Percentiles rank a stretch among this genome's conserved stretches.
Evolutionary conservation across 2,888 invertebrate genomes (phyloP).

Genomic region (Melanophora roralis): DNA sequence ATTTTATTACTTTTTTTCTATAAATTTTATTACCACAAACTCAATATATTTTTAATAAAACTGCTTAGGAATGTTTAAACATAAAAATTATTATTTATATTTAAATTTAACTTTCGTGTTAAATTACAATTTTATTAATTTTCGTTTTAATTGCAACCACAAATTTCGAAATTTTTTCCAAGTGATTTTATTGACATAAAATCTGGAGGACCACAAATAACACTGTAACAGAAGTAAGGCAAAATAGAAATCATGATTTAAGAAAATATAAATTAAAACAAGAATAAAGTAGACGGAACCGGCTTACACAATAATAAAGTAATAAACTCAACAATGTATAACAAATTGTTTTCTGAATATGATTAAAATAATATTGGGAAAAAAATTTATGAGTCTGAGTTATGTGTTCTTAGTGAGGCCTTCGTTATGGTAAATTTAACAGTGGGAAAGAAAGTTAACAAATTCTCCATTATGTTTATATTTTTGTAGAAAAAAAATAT

Average conservation of each 20-base stretch:
- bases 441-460: no score
- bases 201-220: neutral
- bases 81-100: neutral
- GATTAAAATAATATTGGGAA: constrained; percentile 46
- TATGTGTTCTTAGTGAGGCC: no score
- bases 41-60: neutral
- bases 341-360: constrained; percentile 57
- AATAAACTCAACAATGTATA: constrained; percentile 59
- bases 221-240: no score
- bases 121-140: constrained; percentile 45
- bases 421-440: no score
- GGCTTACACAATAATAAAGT: constrained; percentile 43
- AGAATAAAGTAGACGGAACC: neutral
- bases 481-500: no score
- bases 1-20: neutral
- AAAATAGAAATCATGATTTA: constrained; percentile 10
- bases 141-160: constrained; percentile 34
- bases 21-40: neutral
- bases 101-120: constrained; percentile 33
- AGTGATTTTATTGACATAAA: constrained; percentile 37
- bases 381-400: constrained; percentile 45
- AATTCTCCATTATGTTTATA: no score
- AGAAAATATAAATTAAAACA: neutral
- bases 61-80: neutral
- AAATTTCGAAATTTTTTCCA: constrained; percentile 25